Evolutionary conservation across 2,888 invertebrate genomes (phyloP).

Genomic region (Molorchus minor): DNA sequence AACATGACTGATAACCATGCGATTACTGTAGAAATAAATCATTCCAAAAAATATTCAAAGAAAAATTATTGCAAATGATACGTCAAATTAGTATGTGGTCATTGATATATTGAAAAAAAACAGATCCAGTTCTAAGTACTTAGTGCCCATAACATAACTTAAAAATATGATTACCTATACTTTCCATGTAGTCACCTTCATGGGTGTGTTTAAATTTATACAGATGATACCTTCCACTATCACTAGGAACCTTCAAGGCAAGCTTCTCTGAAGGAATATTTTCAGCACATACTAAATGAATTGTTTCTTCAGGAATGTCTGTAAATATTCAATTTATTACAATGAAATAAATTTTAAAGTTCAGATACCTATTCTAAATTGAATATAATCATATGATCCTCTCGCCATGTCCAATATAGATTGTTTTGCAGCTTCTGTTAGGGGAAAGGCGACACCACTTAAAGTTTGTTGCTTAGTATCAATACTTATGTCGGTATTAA

Average conservation of each 20-base stretch:
- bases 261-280: slow-evolving; percentile 75
- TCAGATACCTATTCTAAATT: slow-evolving; percentile 22
- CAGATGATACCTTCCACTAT: slow-evolving; percentile 90
- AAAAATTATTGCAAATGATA: no score
- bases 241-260: slow-evolving; percentile 81
- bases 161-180: slow-evolving; percentile 76
- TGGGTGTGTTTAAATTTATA: slow-evolving; percentile 91
- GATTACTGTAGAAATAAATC: no score
- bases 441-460: slow-evolving; percentile 89
- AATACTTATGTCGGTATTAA: slow-evolving; percentile 77
- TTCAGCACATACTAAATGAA: slow-evolving; percentile 81
- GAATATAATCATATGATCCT: slow-evolving; percentile 78
- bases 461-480: slow-evolving; percentile 89
- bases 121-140: no score
- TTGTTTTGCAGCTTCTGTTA: slow-evolving; percentile 80
- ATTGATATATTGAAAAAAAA: slow-evolving; percentile 1
- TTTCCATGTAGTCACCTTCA: slow-evolving; percentile 90
- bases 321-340: slow-evolving; percentile 44
- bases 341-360: not conserved
- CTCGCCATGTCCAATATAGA: slow-evolving; percentile 78
- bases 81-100: no score
- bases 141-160: no score
- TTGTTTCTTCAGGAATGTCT: slow-evolving; percentile 88
- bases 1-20: no score
- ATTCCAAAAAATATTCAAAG: no score